Evolutionary conservation across 2,888 invertebrate genomes (phyloP).

Genomic region (Euspilapteryx auroguttella): DNA sequence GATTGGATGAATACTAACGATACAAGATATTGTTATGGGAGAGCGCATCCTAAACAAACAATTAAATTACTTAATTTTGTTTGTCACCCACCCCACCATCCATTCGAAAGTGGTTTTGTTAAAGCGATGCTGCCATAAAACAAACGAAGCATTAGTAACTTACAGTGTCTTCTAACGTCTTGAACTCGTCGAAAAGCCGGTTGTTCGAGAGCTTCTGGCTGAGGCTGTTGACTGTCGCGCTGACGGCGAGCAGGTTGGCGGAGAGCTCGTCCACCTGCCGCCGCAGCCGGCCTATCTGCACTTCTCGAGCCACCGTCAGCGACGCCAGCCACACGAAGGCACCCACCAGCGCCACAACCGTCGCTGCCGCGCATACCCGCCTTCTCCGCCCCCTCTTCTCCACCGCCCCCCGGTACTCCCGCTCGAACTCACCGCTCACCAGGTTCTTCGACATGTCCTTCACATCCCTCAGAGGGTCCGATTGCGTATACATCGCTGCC

Average conservation of each 20-base stretch:
- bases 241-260: slow-evolving; percentile 33
- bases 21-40: too few relatives aligned
- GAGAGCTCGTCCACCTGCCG: slow-evolving; percentile 37
- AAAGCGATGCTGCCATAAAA: too few relatives aligned
- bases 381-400: slow-evolving; percentile 20
- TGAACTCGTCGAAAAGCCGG: slow-evolving; percentile 33
- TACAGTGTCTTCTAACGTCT: slow-evolving; percentile 40
- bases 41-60: too few relatives aligned
- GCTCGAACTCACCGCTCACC: slow-evolving; percentile 46
- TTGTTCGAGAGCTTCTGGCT: slow-evolving; percentile 35
- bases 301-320: slow-evolving; percentile 32
- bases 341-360: slow-evolving; percentile 18
- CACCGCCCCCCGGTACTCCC: slow-evolving; percentile 27
- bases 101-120: too few relatives aligned
- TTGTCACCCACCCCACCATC: too few relatives aligned
- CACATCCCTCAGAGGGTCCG: slow-evolving; percentile 27
- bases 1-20: too few relatives aligned
- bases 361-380: slow-evolving; percentile 20
- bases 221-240: slow-evolving; percentile 30
- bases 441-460: slow-evolving; percentile 46
- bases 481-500: slow-evolving; percentile 35
- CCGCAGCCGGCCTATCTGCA: slow-evolving; percentile 30
- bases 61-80: too few relatives aligned
- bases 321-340: slow-evolving; percentile 29
- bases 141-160: too few relatives aligned